Percentiles rank a stretch among this genome's conserved stretches.
Evolutionary conservation across 2,888 invertebrate species (phyloP).

Genomic region (Gerosis bhagava): DNA sequence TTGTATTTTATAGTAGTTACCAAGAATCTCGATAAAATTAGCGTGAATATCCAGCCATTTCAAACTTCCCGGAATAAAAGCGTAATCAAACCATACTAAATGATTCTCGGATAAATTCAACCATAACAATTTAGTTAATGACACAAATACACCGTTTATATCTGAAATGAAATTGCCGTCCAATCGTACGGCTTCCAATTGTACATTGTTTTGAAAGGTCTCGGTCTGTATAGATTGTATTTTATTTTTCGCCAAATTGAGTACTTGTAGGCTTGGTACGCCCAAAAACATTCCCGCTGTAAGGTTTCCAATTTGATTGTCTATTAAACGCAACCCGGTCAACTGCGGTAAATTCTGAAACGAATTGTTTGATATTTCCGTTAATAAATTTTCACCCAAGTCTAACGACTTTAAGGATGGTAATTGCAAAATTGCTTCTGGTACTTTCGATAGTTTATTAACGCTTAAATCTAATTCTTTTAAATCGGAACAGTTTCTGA

Average conservation of each 20-base stretch:
- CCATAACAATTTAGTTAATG: constrained; percentile 91
- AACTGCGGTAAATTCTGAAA: constrained; percentile 93
- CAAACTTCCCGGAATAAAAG: constrained; percentile 93
- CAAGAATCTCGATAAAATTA: constrained; percentile 93
- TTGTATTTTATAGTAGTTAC: constrained; percentile 94
- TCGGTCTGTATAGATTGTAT: constrained; percentile 92
- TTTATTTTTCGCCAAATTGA: constrained; percentile 95
- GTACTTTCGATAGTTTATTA: constrained; percentile 91
- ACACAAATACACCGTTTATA: constrained; percentile 94
- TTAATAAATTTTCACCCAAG: constrained; percentile 95
- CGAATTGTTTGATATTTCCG: constrained; percentile 90
- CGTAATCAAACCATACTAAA: constrained; percentile 96
- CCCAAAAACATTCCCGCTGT: constrained; percentile 94
- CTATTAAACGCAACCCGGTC: constrained; percentile 93
- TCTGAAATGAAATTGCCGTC: constrained; percentile 94
- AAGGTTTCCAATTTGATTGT: constrained; percentile 94
- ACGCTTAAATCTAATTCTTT: constrained; percentile 95
- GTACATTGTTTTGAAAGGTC: constrained; percentile 91
- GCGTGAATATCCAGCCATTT: constrained; percentile 96
- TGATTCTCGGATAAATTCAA: constrained; percentile 95
- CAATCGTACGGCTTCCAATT: constrained; percentile 93
- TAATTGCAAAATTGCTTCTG: constrained; percentile 92
- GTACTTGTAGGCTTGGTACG: constrained; percentile 90
- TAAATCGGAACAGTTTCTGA: constrained; percentile 93
- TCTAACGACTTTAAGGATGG: constrained; percentile 94